These are phyloP conservation scores for Mesoligia furuncula DNA, from an alignment of 2,888 invertebrate species.

Conservation along the genomic window DNA sequence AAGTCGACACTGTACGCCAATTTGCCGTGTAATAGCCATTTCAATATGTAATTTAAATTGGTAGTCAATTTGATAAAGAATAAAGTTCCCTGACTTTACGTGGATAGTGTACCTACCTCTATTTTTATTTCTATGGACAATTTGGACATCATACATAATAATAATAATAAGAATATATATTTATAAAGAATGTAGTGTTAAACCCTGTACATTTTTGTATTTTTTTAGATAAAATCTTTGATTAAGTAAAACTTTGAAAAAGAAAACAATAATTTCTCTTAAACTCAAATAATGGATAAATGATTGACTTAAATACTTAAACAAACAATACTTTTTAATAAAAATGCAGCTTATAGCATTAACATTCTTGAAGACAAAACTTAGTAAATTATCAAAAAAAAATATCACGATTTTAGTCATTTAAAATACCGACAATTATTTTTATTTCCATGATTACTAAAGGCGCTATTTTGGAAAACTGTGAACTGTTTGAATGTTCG, in stretches of 20 bases:
- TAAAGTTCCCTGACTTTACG: neutral
- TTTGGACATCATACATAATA: neutral
- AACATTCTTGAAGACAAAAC: neutral
- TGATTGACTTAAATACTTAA: neutral
- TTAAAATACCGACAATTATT: neutral
- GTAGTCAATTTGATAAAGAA: neutral
- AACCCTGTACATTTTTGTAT: slow-evolving; percentile 34
- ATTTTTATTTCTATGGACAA: neutral
- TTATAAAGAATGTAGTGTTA: neutral
- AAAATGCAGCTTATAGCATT: slow-evolving; percentile 22
- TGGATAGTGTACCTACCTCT: too few relatives aligned
- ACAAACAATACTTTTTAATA: neutral
- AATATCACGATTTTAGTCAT: neutral
- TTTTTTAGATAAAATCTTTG: neutral
- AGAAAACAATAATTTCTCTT: slow-evolving; percentile 2
- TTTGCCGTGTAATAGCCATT: neutral
- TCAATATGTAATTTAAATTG: neutral
- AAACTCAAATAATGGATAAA: slow-evolving; percentile 10
- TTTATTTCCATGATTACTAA: neutral
- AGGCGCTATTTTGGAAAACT: neutral
- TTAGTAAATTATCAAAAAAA: neutral
- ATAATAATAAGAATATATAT: neutral
- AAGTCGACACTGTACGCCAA: neutral
- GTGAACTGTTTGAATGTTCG: neutral
- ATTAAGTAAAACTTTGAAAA: neutral